Evolutionary conservation across 2,888 invertebrate genomes (phyloP).

Genomic region (Brachynemurus nebulosus): DNA sequence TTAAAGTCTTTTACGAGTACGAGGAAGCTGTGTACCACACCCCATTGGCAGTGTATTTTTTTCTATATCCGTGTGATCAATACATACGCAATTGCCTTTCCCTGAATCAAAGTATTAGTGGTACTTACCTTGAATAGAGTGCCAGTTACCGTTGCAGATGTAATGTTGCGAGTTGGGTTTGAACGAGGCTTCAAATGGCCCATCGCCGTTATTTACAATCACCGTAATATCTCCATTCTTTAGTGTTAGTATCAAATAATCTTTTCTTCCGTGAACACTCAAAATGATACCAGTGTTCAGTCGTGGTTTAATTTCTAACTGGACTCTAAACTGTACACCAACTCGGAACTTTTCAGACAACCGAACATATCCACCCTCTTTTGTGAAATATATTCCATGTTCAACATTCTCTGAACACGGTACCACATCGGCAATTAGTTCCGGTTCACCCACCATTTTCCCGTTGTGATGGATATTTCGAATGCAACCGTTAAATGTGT

Average conservation of each 20-base stretch:
- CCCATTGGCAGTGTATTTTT: too few species aligned
- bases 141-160: slow-evolving; percentile 94
- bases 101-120: not conserved
- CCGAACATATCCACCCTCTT: slow-evolving; percentile 60
- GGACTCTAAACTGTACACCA: slow-evolving; percentile 62
- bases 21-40: too few species aligned
- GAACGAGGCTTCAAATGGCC: slow-evolving; percentile 59
- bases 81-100: too few species aligned
- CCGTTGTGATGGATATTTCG: slow-evolving; percentile 60
- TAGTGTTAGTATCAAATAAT: slow-evolving; percentile 79
- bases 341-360: slow-evolving; percentile 60
- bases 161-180: slow-evolving; percentile 47
- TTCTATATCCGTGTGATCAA: too few species aligned
- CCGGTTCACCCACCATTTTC: slow-evolving; percentile 45
- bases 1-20: too few species aligned
- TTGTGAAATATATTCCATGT: slow-evolving; percentile 71
- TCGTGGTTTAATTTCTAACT: slow-evolving; percentile 77
- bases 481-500: slow-evolving; percentile 74
- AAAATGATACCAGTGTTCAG: slow-evolving; percentile 72
- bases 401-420: slow-evolving; percentile 71
- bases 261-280: slow-evolving; percentile 68
- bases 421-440: slow-evolving; percentile 45
- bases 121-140: slow-evolving; percentile 57
- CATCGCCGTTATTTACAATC: slow-evolving; percentile 63
- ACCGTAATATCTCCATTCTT: slow-evolving; percentile 72